Evolutionary conservation across 1,140 invertebrate species (phyloP), one percentile per base, ranked within the genome.

Genomic region (Drosophila ironensis): DNA sequence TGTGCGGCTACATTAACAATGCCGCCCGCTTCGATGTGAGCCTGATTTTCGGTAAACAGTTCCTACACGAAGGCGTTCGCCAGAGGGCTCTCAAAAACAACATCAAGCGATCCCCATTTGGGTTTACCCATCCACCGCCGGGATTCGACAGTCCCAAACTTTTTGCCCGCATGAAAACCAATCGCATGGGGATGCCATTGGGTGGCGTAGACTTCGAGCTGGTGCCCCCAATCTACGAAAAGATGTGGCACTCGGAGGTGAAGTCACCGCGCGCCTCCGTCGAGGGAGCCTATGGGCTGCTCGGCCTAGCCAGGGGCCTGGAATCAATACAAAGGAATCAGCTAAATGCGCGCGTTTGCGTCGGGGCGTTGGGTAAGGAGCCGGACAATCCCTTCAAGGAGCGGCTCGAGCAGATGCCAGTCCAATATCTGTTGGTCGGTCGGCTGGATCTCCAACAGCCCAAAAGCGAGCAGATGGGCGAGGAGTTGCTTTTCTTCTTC

Each of bases 401-500:
- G 44, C 66, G 1, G n/a, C 59, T 63, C 7, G 64, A 67, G 9
- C 6, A 54, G 27, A 42, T 74, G 11, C 66, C 80, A 5, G 4
- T 14, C 2, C 17, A 41, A 12, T 80, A 63, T 30, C 24, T 4
- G 0, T 6, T 47, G 0, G 7, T 47, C 0, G 47, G 20, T 1
- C 24, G 25, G 0, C 17, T 46, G 9, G 20, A 33, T 0, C 7
- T 84, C n/a, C 41, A 30, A 8, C 59, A 80, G 16, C 80, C 80
- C 0, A 80, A 81, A 12, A 59, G 57, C 0, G 44, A 53, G n/a
- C 48, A 84, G 24, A 87, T 84, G 80, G 28, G 75, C 11, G 50
- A 28, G 33, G 80, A 84, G 38, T 17, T 80, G 9, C 25, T 86
- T 1, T 86, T 86, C 20, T 87, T 46, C 12, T 80, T 72, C 16